These are phyloP conservation scores for Pangasius djambal DNA, from an alignment of 2,797 vertebrate species.

Conservation along the genomic window DNA sequence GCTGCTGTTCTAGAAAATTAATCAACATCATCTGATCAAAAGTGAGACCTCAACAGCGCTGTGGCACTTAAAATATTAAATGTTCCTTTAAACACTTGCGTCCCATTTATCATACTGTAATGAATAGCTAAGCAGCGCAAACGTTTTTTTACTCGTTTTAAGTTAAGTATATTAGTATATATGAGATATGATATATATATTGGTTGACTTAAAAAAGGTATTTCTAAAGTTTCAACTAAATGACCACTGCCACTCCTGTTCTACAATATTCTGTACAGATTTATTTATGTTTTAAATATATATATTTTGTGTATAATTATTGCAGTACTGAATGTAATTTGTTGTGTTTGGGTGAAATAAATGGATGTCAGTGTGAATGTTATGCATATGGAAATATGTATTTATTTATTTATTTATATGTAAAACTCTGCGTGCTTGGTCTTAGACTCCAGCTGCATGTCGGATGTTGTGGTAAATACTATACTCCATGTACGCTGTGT, in stretches of 20 bases:
- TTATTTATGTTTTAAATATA: neutral
- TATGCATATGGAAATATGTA: neutral
- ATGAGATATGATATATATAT: neutral
- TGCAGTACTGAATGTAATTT: neutral
- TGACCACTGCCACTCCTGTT: neutral
- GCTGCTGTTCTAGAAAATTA: neutral
- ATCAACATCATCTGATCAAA: too few relatives aligned
- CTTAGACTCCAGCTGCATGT: too few relatives aligned
- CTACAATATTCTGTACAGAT: neutral
- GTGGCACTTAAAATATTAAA: neutral
- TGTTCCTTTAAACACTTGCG: neutral
- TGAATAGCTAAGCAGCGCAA: neutral
- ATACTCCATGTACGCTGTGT: too few relatives aligned
- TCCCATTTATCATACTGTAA: neutral
- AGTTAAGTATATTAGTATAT: neutral
- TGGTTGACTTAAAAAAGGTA: neutral
- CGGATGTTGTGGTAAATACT: too few relatives aligned
- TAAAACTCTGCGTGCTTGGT: neutral
- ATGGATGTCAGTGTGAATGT: neutral
- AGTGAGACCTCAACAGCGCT: neutral
- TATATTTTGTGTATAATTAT: neutral
- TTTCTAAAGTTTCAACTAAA: neutral
- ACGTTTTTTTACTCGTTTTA: neutral
- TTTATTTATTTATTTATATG: neutral
- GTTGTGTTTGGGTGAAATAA: conserved; percentile 7